Percentiles rank a stretch among this genome's conserved stretches.
Evolutionary conservation across 2,113 vertebrate species (phyloP).

Genomic region (Paralichthys olivaceus): DNA sequence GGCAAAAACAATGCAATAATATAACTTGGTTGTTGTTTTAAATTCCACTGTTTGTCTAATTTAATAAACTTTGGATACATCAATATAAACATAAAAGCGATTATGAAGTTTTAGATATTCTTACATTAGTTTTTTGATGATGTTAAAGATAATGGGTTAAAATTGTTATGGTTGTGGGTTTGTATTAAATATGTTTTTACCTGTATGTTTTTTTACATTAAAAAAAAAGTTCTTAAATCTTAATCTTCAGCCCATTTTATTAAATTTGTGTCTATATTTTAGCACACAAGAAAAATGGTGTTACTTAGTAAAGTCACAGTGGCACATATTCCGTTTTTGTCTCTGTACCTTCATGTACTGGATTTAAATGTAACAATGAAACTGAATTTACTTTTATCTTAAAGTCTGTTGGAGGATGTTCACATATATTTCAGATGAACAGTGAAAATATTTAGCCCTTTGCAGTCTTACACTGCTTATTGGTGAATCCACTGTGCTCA

Average conservation of each 20-base stretch:
- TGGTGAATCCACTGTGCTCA: too few species aligned
- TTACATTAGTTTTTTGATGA: not conserved
- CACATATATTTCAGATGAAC: too few species aligned
- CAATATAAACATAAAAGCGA: not conserved
- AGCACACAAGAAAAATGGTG: not conserved
- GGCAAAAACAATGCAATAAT: conserved; percentile 54
- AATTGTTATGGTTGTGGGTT: conserved; percentile 2
- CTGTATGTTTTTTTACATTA: conserved; percentile 32
- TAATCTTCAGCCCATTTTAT: not conserved
- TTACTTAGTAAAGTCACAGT: too few species aligned
- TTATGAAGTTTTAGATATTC: not conserved
- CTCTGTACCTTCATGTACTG: too few species aligned
- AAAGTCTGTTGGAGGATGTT: too few species aligned
- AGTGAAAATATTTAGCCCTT: too few species aligned
- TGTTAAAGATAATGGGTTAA: not conserved
- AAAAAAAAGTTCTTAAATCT: conserved; percentile 8
- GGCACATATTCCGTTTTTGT: too few species aligned
- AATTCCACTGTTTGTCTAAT: not conserved
- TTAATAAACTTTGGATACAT: not conserved
- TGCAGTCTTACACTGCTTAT: too few species aligned
- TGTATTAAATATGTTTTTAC: conserved; percentile 18
- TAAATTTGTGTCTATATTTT: not conserved
- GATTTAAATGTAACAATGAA: too few species aligned
- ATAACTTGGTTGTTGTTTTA: conserved; percentile 7
- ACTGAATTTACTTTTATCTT: too few species aligned